phyloP scores from a whole-genome alignment of 2,113 vertebrate genomes.

The Trinectes maculatus region DNA sequence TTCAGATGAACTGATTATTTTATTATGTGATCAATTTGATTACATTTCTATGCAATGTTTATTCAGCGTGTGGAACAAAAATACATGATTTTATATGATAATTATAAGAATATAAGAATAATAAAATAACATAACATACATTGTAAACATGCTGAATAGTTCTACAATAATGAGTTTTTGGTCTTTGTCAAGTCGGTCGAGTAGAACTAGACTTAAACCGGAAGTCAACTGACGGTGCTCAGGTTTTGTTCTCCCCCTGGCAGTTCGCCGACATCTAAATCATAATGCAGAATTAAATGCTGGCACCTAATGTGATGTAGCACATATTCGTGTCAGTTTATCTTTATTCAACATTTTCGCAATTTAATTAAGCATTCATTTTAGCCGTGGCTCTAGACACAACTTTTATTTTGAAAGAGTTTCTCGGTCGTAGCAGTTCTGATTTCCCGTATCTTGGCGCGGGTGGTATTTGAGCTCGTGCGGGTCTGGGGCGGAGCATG shows the following conservation, averaged over 20 bases:
- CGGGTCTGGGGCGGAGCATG: slow-evolving; percentile 49
- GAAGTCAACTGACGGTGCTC: no score
- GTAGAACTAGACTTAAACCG: no score
- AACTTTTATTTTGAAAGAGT: slow-evolving; percentile 34
- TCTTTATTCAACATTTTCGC: no score
- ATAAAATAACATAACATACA: no score
- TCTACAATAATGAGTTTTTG: slow-evolving; percentile 27
- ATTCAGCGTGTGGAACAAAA: slow-evolving; percentile 22
- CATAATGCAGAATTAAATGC: no score
- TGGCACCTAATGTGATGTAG: no score
- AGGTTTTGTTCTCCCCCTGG: no score
- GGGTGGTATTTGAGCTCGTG: neutral
- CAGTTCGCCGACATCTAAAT: no score
- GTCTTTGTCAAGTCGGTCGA: neutral
- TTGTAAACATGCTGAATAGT: neutral
- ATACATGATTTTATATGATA: neutral
- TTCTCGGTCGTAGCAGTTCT: neutral
- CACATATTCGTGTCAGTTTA: no score
- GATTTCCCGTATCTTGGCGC: neutral
- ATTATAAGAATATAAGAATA: slow-evolving; percentile 7
- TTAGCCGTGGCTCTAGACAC: no score
- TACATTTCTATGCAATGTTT: slow-evolving; percentile 24
- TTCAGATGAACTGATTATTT: neutral
- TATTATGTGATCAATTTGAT: neutral
- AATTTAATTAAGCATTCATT: no score